Conservation (phyloP, 2,888 invertebrate genomes). For the Brachypalpus laphriformis region DNA sequence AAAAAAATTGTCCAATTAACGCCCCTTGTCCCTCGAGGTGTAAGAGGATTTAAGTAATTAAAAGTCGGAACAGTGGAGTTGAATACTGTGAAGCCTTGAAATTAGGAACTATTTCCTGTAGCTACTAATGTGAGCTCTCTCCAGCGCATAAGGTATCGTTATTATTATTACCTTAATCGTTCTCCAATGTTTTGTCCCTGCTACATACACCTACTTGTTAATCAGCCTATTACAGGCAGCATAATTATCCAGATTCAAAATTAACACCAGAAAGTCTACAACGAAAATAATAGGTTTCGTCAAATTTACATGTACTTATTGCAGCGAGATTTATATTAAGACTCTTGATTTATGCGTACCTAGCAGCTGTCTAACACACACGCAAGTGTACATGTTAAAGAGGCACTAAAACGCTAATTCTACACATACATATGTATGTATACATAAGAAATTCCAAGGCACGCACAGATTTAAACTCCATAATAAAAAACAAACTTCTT, state of each 20-base stretch:
- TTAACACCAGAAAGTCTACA: slow-evolving; percentile 12
- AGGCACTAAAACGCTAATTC: slow-evolving; percentile 32
- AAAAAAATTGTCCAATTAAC: too few relatives aligned
- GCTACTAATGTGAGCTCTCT: too few relatives aligned
- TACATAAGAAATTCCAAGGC: slow-evolving; percentile 27
- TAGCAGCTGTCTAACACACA: neutral
- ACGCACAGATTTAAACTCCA: slow-evolving; percentile 46
- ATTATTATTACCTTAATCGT: too few relatives aligned
- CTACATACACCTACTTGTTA: neutral
- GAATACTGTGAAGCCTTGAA: too few relatives aligned
- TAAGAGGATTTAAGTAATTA: too few relatives aligned
- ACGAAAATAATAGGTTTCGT: slow-evolving; percentile 30
- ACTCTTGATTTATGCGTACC: slow-evolving; percentile 29
- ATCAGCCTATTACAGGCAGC: neutral
- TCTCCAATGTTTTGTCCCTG: too few relatives aligned
- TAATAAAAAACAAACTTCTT: slow-evolving; percentile 17
- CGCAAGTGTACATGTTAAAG: neutral
- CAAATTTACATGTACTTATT: slow-evolving; percentile 28
- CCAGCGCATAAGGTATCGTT: too few relatives aligned
- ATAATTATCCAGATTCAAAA: neutral
- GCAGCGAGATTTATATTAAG: slow-evolving; percentile 34
- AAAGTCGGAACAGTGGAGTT: too few relatives aligned
- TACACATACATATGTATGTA: neutral
- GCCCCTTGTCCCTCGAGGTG: too few relatives aligned
- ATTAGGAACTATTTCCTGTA: too few relatives aligned